phyloP scores from a whole-genome alignment of 2,888 invertebrate species.

The Allacma fusca region DNA sequence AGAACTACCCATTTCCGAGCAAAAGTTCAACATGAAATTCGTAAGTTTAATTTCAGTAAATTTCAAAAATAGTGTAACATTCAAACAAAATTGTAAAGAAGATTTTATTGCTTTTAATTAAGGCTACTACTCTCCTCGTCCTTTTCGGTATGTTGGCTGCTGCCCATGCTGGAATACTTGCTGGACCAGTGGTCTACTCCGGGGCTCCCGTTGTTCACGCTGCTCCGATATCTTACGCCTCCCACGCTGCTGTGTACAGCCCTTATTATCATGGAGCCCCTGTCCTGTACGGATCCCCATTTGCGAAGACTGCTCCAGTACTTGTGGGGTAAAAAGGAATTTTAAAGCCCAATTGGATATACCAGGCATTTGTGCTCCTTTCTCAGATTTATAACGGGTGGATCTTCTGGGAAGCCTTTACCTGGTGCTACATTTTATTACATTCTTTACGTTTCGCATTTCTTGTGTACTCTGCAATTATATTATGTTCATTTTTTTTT shows the following conservation, averaged over 20 bases:
- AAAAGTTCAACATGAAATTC: slow-evolving; percentile 45
- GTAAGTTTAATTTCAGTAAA: slow-evolving; percentile 48
- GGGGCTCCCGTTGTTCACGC: slow-evolving; percentile 25
- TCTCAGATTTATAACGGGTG: too few species aligned
- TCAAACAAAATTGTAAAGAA: too few species aligned
- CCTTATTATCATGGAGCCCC: slow-evolving; percentile 37
- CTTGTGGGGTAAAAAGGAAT: not conserved
- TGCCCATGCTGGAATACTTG: slow-evolving; percentile 41
- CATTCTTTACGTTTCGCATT: too few species aligned
- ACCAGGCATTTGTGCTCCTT: too few species aligned
- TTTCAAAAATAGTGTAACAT: too few species aligned
- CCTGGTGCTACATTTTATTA: too few species aligned
- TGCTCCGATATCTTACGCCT: slow-evolving; percentile 10
- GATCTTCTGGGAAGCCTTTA: too few species aligned
- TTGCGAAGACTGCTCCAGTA: not conserved
- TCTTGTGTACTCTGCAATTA: too few species aligned
- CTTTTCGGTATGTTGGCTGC: slow-evolving; percentile 30
- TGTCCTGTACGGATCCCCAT: slow-evolving; percentile 34
- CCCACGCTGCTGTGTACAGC: slow-evolving; percentile 13
- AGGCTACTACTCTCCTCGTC: slow-evolving; percentile 41
- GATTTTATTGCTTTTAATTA: too few species aligned
- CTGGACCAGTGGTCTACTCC: slow-evolving; percentile 24
- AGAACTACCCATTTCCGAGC: too few species aligned
- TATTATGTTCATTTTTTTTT: too few species aligned
- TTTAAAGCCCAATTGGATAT: too few species aligned